A percentile compares a stretch with the other conserved stretches of the same genome.
phyloP scores from a whole-genome alignment of 2,113 vertebrate genomes.

The Tetraodon nigroviridis region DNA sequence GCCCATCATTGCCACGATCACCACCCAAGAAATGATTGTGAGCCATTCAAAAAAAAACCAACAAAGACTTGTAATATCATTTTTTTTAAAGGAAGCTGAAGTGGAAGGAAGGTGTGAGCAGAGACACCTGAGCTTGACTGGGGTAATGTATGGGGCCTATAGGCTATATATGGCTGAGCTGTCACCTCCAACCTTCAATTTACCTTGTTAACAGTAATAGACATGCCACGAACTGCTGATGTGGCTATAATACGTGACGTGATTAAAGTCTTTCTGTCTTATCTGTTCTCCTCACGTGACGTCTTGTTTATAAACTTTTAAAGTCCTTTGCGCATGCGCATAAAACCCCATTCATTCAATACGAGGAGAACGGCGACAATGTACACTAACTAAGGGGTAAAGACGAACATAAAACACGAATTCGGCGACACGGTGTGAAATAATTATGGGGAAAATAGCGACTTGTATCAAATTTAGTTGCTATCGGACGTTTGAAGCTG shows the following conservation, averaged over 20 bases:
- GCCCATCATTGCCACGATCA: no score
- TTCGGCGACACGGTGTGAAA: neutral
- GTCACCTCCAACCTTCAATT: neutral
- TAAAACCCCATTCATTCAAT: constrained; percentile 88
- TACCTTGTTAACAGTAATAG: neutral
- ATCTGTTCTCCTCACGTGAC: constrained; percentile 76
- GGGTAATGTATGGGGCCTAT: constrained; percentile 28
- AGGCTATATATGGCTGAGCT: constrained; percentile 21
- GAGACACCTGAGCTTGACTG: constrained; percentile 11
- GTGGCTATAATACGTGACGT: neutral
- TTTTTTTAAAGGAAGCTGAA: neutral
- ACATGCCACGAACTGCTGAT: neutral
- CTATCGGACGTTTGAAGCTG: no score
- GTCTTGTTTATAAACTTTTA: constrained; percentile 85
- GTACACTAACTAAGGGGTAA: constrained; percentile 1
- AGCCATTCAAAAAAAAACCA: no score
- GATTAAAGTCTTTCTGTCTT: neutral
- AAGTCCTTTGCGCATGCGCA: constrained; percentile 81
- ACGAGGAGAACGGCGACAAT: constrained; percentile 51
- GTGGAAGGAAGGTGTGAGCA: neutral
- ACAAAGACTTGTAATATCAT: neutral
- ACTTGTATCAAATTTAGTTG: neutral
- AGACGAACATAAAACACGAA: neutral
- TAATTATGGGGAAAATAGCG: neutral
- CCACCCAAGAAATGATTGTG: no score